phyloP scores from a whole-genome alignment of 2,113 vertebrate genomes.

The Syngnathus scovelli region DNA sequence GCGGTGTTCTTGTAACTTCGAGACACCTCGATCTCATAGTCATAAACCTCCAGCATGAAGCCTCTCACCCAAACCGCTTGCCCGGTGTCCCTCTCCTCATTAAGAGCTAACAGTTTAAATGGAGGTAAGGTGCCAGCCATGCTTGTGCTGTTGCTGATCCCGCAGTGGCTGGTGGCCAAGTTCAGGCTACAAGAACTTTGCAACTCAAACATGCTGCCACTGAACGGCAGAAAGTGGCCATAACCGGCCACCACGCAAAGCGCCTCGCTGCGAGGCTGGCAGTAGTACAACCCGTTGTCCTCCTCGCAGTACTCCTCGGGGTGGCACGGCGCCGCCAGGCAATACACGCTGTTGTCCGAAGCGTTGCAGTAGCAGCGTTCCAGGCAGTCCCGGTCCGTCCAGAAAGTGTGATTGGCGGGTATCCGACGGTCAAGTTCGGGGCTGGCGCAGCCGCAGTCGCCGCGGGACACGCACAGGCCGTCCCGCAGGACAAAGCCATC shows the following conservation, averaged over 20 bases:
- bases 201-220: conserved; percentile 84
- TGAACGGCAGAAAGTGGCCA: conserved; percentile 88
- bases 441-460: conserved; percentile 86
- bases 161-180: conserved; percentile 78
- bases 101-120: conserved; percentile 80
- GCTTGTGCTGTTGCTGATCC: conserved; percentile 6
- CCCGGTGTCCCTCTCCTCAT: conserved; percentile 87
- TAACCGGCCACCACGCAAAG: conserved; percentile 88
- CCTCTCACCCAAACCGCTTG: conserved; percentile 93
- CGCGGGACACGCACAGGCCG: conserved; percentile 76
- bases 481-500: conserved; percentile 81
- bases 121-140: conserved; percentile 60
- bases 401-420: conserved; percentile 90
- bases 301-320: conserved; percentile 88
- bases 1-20: conserved; percentile 92
- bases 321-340: conserved; percentile 79
- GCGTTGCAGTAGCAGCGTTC: conserved; percentile 95
- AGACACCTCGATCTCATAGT: conserved; percentile 84
- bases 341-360: conserved; percentile 89
- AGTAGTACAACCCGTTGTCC: conserved; percentile 79
- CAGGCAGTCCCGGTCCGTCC: conserved; percentile 91
- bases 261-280: conserved; percentile 80
- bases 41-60: conserved; percentile 83
- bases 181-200: conserved; percentile 88
- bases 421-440: conserved; percentile 82